phyloP scores from a whole-genome alignment of 1,140 invertebrate genomes.

The Halesus radiatus region DNA sequence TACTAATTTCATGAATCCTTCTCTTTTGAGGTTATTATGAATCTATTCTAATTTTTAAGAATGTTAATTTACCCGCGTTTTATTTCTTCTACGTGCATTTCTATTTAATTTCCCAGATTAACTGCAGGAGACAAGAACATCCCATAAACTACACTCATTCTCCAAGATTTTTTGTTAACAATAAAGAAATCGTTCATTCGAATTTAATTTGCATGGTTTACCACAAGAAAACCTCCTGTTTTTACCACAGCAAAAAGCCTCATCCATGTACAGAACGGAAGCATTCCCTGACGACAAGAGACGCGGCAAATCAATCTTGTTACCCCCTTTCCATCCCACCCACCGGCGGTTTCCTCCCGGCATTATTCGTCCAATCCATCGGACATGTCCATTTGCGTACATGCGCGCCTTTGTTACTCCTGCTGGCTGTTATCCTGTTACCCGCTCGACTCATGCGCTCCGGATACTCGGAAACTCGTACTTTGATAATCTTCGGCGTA shows the following conservation, averaged over 20 bases:
- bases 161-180: background rate
- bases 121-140: background rate
- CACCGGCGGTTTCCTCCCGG: background rate
- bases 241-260: background rate
- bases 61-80: background rate
- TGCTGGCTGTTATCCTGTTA: conserved; percentile 2
- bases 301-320: conserved; percentile 22
- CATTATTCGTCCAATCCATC: conserved; percentile 19
- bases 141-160: too few species aligned
- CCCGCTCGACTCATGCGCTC: background rate
- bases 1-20: too few species aligned
- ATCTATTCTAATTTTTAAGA: too few species aligned
- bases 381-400: conserved; percentile 25
- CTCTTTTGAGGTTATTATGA: too few species aligned
- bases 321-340: background rate
- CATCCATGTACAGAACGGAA: background rate
- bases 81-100: background rate
- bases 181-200: background rate
- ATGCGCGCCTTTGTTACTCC: conserved; percentile 12
- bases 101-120: background rate
- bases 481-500: too few species aligned
- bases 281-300: background rate
- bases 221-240: background rate
- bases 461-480: background rate
- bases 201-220: background rate